phyloP scores from a whole-genome alignment of 2,113 vertebrate species.

The Atractosteus spatula region DNA sequence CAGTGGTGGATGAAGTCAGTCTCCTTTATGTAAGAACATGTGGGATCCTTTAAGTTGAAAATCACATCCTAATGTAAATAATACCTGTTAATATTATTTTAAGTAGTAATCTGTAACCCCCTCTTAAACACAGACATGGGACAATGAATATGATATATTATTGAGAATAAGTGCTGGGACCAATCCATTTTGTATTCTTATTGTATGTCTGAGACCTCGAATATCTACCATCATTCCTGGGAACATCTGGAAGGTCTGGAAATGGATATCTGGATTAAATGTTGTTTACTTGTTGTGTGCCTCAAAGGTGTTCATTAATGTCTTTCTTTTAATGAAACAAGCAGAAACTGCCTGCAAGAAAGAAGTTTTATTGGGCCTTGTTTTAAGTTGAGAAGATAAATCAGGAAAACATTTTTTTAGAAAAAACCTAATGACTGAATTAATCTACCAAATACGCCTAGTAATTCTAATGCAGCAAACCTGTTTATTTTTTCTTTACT shows the following conservation, averaged over 20 bases:
- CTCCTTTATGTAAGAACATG: too few relatives aligned
- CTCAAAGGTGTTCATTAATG: background rate
- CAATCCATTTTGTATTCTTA: background rate
- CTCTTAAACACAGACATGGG: slow-evolving; percentile 4
- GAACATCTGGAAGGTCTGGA: background rate
- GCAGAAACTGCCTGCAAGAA: background rate
- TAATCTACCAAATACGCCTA: too few relatives aligned
- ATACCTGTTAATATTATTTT: background rate
- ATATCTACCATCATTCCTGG: background rate
- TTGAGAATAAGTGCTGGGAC: background rate
- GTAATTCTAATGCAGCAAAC: too few relatives aligned
- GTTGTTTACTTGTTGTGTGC: background rate
- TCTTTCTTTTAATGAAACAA: background rate
- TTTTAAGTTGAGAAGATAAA: background rate
- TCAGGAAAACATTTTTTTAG: background rate
- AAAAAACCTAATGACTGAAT: too few relatives aligned
- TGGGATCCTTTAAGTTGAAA: too few relatives aligned
- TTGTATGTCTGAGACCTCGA: background rate
- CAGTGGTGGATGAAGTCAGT: too few relatives aligned
- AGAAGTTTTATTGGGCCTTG: background rate
- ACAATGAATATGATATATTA: background rate
- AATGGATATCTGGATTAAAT: slow-evolving; percentile 3
- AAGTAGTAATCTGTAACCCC: background rate
- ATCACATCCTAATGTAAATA: too few relatives aligned
- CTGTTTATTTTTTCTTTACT: too few relatives aligned